Percentiles rank a stretch among this genome's conserved stretches.
Evolutionary conservation across 1,140 invertebrate species (phyloP).

Genomic region (Ceratitis capitata): DNA sequence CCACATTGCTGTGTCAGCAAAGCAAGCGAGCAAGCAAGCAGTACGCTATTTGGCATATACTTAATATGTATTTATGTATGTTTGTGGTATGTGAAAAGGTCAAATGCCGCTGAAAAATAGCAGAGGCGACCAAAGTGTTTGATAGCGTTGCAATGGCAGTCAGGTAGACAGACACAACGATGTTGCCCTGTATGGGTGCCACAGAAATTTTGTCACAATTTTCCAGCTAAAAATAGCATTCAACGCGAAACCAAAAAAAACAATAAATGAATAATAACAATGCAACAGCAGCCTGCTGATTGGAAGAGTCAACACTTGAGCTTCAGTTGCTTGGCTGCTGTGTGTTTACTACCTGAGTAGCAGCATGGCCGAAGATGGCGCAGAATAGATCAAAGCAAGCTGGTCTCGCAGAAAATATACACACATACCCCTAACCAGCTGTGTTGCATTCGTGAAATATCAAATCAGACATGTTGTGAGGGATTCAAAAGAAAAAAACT

Average conservation of each 20-base stretch:
- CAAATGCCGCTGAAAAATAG: neutral
- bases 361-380: neutral
- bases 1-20: neutral
- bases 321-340: neutral
- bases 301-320: neutral
- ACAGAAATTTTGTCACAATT: constrained; percentile 29
- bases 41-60: neutral
- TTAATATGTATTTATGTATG: no score
- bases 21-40: neutral
- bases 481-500: no score
- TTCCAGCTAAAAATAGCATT: neutral
- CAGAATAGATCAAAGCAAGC: neutral
- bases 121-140: neutral
- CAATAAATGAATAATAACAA: neutral
- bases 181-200: no score
- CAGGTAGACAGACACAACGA: no score
- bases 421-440: neutral
- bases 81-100: constrained; percentile 17
- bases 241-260: no score
- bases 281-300: neutral
- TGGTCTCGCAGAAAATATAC: neutral
- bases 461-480: neutral
- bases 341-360: neutral
- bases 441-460: neutral
- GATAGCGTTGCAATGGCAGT: neutral